Evolutionary conservation across 2,888 invertebrate genomes (phyloP), one percentile per base, ranked within the genome.

Genomic region (Epiblema foenella): DNA sequence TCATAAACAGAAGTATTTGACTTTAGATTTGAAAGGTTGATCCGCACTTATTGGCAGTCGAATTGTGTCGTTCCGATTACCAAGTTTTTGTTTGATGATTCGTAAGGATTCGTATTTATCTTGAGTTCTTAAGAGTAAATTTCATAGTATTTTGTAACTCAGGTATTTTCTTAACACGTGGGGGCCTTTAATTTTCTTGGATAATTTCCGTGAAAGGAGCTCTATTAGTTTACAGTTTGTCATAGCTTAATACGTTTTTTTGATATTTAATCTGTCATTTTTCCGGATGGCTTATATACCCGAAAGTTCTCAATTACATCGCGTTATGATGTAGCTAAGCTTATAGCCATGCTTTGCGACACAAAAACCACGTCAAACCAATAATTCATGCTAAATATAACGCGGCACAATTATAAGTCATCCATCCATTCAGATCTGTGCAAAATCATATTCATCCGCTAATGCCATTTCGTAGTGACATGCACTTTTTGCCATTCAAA

Each of bases 401-500:
- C 89, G 86, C 85, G 83, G 83, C 79, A 93, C 93, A 92, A 93
- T 93, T 93, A 92, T 89, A 93, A 93, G 92, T 89, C 93, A 92
- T 86, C 89, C 90, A 83, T 88, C 87, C 87, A 92, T 93, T 89
- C 87, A 85, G 85, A 87, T 90, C 89, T 85, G 85, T 85, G 82
- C 88, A 86, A 88, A 90, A 91, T 91, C 86, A 92, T 90, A 92
- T 93, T 93, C 93, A 93, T 92, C 85, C 86, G 82, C 85, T 91
- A 92, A 92, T 91, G 86, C 89, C 89, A 92, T 91, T 89, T 89
- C 82, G 89, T 83, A 91, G 87, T 93, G 93, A 93, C 91, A 86
- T 90, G 93, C 93, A 92, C 88, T 93, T 93, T 93, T 93, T 93
- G 91, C 91, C 83, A 93, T 93, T 93, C 91, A 92, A 93, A 93